phyloP scores from a whole-genome alignment of 2,797 vertebrate species.

The Oryzias dopingdopingensis region DNA sequence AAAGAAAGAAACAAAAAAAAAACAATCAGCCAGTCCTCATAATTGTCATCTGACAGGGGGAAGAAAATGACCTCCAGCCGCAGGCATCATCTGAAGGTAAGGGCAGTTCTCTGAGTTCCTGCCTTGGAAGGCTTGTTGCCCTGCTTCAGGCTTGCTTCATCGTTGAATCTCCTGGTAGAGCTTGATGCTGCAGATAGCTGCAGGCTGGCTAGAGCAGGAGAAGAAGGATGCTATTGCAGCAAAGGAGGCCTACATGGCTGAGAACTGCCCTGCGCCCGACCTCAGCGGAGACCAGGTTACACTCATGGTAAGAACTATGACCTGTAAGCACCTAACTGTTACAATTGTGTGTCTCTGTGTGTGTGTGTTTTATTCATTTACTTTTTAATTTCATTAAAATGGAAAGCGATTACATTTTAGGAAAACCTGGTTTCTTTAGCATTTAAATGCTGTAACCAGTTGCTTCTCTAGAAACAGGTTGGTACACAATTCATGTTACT shows the following conservation, averaged over 20 bases:
- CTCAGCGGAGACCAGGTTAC: slow-evolving; percentile 50
- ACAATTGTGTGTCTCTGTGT: no score
- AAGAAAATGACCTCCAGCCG: slow-evolving; percentile 85
- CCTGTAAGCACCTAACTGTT: no score
- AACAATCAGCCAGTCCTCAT: neutral
- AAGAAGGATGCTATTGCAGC: slow-evolving; percentile 40
- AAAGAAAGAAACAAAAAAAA: no score
- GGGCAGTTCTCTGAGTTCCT: neutral
- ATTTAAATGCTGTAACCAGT: no score
- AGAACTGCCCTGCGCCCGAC: slow-evolving; percentile 30
- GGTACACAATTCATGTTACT: no score
- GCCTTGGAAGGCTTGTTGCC: neutral
- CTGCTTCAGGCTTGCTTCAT: neutral
- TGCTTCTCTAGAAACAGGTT: no score
- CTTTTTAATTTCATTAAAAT: no score
- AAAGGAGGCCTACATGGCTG: slow-evolving; percentile 60
- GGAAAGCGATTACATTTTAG: no score
- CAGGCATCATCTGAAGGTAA: slow-evolving; percentile 81
- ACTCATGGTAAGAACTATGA: slow-evolving; percentile 53
- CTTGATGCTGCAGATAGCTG: slow-evolving; percentile 73
- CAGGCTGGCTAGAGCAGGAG: slow-evolving; percentile 68
- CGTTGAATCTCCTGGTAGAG: slow-evolving; percentile 71
- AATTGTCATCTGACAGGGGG: slow-evolving; percentile 34
- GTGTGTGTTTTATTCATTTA: no score
- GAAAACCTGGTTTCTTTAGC: no score